Conservation (phyloP, 2,113 vertebrate genomes). For the Puffinus mauretanicus region DNA sequence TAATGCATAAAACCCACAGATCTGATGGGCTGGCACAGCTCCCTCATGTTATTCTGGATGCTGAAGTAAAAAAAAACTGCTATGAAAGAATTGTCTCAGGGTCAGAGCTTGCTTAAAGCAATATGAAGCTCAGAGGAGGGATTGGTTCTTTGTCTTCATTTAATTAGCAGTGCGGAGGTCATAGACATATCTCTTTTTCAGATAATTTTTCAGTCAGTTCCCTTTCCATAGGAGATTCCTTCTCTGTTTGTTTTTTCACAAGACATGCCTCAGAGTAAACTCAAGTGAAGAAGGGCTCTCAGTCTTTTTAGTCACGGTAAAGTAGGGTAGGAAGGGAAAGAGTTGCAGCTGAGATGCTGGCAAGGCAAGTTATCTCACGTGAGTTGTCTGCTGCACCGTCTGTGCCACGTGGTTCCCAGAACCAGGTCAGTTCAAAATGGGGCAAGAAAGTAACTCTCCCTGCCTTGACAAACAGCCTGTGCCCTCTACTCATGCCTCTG, state of each 20-base stretch:
- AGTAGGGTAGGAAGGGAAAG: not conserved
- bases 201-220: not conserved
- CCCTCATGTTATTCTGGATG: not conserved
- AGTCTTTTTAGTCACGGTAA: not conserved
- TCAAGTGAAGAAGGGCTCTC: not conserved
- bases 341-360: not conserved
- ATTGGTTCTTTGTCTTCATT: not conserved
- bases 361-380: not conserved
- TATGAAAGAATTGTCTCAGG: not conserved
- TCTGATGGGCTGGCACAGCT: not conserved
- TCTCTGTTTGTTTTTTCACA: not conserved
- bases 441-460: not conserved
- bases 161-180: not conserved
- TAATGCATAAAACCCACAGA: not conserved
- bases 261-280: not conserved
- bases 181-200: not conserved
- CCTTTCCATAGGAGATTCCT: not conserved
- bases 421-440: not conserved
- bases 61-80: not conserved
- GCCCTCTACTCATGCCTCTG: not conserved
- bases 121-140: not conserved
- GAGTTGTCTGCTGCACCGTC: not conserved
- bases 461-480: not conserved
- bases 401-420: not conserved
- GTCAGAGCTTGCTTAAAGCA: not conserved